Evolutionary conservation across 2,113 vertebrate species (phyloP).

Genomic region (Corvus hawaiiensis): DNA sequence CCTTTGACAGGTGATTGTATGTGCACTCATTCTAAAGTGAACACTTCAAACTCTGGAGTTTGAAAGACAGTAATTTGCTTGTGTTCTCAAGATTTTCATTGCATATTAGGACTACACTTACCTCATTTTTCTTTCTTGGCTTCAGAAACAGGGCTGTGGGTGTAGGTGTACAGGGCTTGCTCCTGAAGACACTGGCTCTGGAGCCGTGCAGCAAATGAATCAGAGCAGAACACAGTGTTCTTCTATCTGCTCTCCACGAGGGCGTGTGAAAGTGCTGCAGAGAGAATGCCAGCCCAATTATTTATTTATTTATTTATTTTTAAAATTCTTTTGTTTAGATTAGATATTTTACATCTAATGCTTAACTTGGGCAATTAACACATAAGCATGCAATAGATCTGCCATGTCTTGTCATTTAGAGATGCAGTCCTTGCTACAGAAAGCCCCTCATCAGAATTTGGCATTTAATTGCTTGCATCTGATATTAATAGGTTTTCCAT

Average conservation of each 20-base stretch:
- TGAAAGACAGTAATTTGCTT: conserved; percentile 27
- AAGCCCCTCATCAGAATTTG: neutral
- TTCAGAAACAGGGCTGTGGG: neutral
- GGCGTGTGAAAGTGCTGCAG: neutral
- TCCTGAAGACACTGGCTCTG: neutral
- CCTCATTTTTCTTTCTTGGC: neutral
- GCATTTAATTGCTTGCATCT: neutral
- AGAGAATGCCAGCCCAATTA: neutral
- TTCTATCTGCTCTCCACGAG: neutral
- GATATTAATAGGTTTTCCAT: neutral
- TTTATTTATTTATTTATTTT: neutral
- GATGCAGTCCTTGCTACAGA: neutral
- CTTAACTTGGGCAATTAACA: neutral
- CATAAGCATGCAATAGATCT: neutral
- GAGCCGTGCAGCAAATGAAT: neutral
- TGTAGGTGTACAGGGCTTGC: neutral
- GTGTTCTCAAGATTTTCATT: neutral
- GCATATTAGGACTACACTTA: neutral
- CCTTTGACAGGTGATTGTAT: conserved; percentile 12
- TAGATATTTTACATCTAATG: neutral
- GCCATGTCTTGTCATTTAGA: neutral
- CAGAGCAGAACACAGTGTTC: neutral
- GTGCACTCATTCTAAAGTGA: neutral
- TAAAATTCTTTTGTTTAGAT: neutral
- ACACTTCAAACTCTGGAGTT: neutral